Percentiles rank a stretch among this genome's conserved stretches.
Conservation (phyloP, 1,140 invertebrate genomes). For the Tenebrio molitor region DNA sequence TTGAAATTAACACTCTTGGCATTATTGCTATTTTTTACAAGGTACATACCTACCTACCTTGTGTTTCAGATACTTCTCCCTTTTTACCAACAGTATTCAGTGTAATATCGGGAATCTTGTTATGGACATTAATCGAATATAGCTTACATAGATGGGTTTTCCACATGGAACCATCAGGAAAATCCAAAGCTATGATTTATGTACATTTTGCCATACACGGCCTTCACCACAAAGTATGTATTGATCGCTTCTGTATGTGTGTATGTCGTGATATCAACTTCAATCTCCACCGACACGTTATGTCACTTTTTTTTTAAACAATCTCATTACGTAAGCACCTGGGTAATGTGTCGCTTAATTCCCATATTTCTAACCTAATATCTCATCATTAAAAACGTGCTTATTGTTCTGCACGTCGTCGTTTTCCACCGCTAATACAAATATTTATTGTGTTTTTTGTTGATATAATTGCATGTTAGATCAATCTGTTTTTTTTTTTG, state of each 20-base stretch:
- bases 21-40: no score
- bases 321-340: no score
- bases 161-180: conserved; percentile 71
- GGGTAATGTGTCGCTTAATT: no score
- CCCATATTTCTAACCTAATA: no score
- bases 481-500: neutral
- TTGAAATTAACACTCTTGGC: no score
- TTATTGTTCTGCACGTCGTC: no score
- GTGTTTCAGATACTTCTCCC: conserved; percentile 58
- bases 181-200: conserved; percentile 73
- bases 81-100: conserved; percentile 56
- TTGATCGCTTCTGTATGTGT: no score
- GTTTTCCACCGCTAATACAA: neutral
- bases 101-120: conserved; percentile 68
- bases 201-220: conserved; percentile 82
- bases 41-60: no score
- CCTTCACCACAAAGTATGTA: conserved; percentile 79
- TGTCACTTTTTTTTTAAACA: no score
- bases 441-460: conserved; percentile 1
- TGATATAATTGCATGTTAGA: conserved; percentile 8
- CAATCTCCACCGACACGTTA: no score
- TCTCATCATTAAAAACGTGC: no score
- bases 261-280: no score
- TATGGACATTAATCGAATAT: conserved; percentile 82
- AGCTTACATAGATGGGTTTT: conserved; percentile 80